These are phyloP conservation scores for Drosophila eohydei DNA, from an alignment of 2,888 invertebrate species.

Conservation along the genomic window DNA sequence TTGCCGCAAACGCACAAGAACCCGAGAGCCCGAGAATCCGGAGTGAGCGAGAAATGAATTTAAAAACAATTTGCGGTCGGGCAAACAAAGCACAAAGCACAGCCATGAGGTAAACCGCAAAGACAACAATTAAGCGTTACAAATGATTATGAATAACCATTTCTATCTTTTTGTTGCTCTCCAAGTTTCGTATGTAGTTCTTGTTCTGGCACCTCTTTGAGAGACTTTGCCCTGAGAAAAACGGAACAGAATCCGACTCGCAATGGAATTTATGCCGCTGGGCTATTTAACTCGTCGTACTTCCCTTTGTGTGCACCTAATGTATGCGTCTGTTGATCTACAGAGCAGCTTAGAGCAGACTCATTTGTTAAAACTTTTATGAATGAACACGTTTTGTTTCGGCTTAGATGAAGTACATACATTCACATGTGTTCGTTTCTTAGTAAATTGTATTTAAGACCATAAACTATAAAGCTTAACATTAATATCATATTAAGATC, in stretches of 20 bases:
- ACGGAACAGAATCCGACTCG: constrained; percentile 49
- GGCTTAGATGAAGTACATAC: background rate
- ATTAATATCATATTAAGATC: background rate
- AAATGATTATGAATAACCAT: constrained; percentile 79
- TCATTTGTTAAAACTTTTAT: constrained; percentile 47
- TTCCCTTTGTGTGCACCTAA: constrained; percentile 41
- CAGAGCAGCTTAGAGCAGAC: constrained; percentile 12
- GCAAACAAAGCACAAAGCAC: constrained; percentile 59
- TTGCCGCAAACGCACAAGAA: constrained; percentile 53
- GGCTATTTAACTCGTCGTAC: constrained; percentile 36
- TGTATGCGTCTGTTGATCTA: constrained; percentile 29
- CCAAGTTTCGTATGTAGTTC: constrained; percentile 17
- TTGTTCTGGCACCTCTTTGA: constrained; percentile 22
- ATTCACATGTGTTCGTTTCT: constrained; percentile 1
- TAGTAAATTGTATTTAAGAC: too few species aligned
- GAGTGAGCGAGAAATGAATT: constrained; percentile 70
- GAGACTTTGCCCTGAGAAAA: constrained; percentile 52
- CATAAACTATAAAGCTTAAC: background rate
- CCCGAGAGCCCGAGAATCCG: constrained; percentile 33
- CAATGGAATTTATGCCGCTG: constrained; percentile 61
- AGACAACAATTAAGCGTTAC: constrained; percentile 80
- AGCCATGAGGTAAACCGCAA: constrained; percentile 71
- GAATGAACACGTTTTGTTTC: constrained; percentile 40
- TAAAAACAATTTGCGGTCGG: constrained; percentile 80
- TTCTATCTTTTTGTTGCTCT: constrained; percentile 14